phyloP scores from a whole-genome alignment of 2,888 invertebrate species.

The Bombylius discolor region DNA sequence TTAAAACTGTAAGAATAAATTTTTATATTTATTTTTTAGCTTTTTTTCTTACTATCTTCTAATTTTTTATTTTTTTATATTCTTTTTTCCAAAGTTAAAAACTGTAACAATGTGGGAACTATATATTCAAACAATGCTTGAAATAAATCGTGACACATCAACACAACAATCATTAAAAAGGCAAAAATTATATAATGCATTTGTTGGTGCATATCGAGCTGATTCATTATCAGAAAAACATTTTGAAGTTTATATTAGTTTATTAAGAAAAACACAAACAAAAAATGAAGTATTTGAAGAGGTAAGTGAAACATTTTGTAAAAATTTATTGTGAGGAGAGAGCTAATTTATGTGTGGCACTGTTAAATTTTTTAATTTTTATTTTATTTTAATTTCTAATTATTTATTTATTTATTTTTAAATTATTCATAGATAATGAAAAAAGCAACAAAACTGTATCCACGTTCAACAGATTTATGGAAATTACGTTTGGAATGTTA shows the following conservation, averaged over 20 bases:
- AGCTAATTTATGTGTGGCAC: background rate
- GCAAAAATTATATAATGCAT: conserved; percentile 39
- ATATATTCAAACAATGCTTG: conserved; percentile 44
- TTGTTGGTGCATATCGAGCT: conserved; percentile 39
- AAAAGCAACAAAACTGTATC: conserved; percentile 37
- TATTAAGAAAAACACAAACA: conserved; percentile 18
- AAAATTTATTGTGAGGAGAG: too few species aligned
- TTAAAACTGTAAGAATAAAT: conserved; percentile 27
- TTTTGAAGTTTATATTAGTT: conserved; percentile 37
- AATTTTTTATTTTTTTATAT: background rate
- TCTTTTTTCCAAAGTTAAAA: conserved; percentile 24
- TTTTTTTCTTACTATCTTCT: background rate
- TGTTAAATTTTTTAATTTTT: background rate
- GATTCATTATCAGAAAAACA: conserved; percentile 39
- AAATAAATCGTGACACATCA: conserved; percentile 38
- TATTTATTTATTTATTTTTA: conserved; percentile 15
- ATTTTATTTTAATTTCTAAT: background rate
- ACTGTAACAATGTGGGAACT: conserved; percentile 42
- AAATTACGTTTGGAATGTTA: conserved; percentile 38
- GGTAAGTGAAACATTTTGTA: background rate
- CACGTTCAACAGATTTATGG: conserved; percentile 40
- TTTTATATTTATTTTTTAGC: background rate
- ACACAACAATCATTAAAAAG: conserved; percentile 38
- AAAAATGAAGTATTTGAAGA: conserved; percentile 10
- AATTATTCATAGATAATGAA: conserved; percentile 26